Conservation (phyloP, 2,113 vertebrate genomes). For the Scytalopus superciliaris region DNA sequence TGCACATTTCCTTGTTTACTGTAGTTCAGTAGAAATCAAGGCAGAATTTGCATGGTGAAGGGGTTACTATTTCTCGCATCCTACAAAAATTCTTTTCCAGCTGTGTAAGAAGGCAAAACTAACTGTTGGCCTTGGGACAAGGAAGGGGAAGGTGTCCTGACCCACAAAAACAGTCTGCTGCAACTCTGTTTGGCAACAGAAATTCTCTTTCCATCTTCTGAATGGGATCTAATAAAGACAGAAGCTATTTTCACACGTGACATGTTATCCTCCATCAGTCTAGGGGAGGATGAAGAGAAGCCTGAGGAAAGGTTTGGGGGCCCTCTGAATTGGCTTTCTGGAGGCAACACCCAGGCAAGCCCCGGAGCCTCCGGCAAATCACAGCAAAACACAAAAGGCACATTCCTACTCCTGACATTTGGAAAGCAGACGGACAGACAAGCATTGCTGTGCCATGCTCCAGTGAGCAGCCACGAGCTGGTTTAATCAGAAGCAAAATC, state of each 20-base stretch:
- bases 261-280: not conserved
- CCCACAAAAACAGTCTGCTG: not conserved
- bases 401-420: not conserved
- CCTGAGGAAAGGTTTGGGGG: not conserved
- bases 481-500: conserved; percentile 55
- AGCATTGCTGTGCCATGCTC: conserved; percentile 44
- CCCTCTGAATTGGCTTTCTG: not conserved
- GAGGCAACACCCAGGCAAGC: not conserved
- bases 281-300: not conserved
- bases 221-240: not conserved
- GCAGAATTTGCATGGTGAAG: not conserved
- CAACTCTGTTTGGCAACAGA: not conserved
- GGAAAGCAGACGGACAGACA: conserved; percentile 16
- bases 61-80: not conserved
- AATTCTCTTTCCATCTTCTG: not conserved
- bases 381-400: not conserved
- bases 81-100: not conserved
- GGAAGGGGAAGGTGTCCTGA: not conserved
- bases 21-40: not conserved
- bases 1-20: not conserved
- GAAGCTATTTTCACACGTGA: not conserved
- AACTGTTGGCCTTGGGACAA: not conserved
- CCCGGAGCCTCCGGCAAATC: not conserved
- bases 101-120: not conserved
- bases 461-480: conserved; percentile 60